phyloP scores from a whole-genome alignment of 2,888 invertebrate genomes.

The Ophioninae sp. region DNA sequence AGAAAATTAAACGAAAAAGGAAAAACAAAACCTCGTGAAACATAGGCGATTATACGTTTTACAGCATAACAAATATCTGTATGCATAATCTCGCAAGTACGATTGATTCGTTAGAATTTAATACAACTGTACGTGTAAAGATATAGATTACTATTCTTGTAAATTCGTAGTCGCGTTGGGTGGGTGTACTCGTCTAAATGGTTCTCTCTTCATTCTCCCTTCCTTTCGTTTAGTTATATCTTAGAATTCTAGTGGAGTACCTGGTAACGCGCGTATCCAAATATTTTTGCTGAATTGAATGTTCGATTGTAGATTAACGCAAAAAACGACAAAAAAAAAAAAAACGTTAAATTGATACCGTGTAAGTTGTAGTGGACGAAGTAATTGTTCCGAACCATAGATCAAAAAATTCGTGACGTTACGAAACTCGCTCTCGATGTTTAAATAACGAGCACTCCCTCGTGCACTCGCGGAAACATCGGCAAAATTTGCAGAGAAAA shows the following conservation, averaged over 20 bases:
- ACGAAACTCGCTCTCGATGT: conserved; percentile 28
- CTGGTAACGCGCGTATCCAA: conserved; percentile 54
- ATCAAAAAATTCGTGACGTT: conserved; percentile 57
- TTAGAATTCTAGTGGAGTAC: conserved; percentile 54
- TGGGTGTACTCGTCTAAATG: conserved; percentile 46
- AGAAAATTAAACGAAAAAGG: neutral
- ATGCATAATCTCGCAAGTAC: conserved; percentile 54
- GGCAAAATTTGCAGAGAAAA: neutral
- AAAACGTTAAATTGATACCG: conserved; percentile 30
- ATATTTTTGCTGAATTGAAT: conserved; percentile 55
- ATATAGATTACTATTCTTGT: conserved; percentile 64
- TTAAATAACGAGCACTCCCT: conserved; percentile 18
- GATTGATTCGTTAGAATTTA: conserved; percentile 34
- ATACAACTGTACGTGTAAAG: conserved; percentile 46
- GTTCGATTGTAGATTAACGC: conserved; percentile 9
- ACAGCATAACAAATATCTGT: conserved; percentile 61
- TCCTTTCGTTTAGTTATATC: conserved; percentile 29
- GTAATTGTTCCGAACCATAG: conserved; percentile 37
- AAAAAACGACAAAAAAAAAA: too few species aligned
- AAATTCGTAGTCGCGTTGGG: conserved; percentile 59
- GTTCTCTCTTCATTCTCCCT: conserved; percentile 9
- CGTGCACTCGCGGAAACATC: conserved; percentile 14
- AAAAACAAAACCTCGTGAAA: conserved; percentile 61
- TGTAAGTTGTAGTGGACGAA: neutral
- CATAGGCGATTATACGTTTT: conserved; percentile 66